Conservation (phyloP, 2,113 vertebrate genomes). For the Dendropsophus ebraccatus region DNA sequence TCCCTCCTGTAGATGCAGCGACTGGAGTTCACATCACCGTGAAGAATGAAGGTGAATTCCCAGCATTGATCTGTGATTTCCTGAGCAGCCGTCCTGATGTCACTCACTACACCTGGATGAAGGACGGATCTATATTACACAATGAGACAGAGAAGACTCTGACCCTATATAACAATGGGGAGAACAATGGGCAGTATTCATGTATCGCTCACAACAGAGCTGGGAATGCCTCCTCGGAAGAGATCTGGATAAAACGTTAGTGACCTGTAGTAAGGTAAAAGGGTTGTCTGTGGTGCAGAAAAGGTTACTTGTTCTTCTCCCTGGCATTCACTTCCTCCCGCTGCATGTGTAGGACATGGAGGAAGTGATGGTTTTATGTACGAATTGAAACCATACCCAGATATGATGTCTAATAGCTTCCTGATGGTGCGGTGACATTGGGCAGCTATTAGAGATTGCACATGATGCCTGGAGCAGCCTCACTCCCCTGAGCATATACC, state of each 20-base stretch:
- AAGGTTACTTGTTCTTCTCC: background rate
- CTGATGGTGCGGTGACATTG: no score
- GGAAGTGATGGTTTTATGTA: no score
- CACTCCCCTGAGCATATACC: no score
- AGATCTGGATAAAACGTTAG: background rate
- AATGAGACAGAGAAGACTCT: background rate
- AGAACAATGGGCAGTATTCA: background rate
- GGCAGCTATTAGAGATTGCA: no score
- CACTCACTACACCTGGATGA: slow-evolving; percentile 29
- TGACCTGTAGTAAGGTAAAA: background rate
- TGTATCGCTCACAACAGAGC: background rate
- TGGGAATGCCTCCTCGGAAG: background rate
- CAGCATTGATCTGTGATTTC: background rate
- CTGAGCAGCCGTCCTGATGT: background rate
- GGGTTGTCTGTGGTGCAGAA: no score
- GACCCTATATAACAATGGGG: background rate
- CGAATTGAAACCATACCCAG: no score
- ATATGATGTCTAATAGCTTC: no score
- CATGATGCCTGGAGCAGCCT: no score
- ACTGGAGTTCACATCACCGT: background rate
- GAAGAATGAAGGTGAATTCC: background rate
- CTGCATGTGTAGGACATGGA: no score
- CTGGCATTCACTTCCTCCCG: no score
- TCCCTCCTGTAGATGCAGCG: slow-evolving; percentile 5
- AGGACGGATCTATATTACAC: background rate